These are phyloP conservation scores for Drosophila mulleri DNA, from an alignment of 2,888 invertebrate genomes.

Conservation along the genomic window DNA sequence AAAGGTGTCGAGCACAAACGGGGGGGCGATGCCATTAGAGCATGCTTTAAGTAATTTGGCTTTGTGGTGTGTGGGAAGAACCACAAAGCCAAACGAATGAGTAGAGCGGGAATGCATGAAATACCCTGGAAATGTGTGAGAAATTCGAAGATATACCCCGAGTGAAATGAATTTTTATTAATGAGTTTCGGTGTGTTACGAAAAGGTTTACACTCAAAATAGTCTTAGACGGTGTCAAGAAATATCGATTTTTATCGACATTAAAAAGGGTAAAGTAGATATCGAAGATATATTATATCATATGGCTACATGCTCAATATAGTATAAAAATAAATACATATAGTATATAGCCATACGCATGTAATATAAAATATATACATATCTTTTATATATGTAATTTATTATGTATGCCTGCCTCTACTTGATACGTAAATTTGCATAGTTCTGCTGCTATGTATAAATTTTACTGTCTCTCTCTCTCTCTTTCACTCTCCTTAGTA, in stretches of 20 bases:
- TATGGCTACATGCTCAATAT: not conserved
- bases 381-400: not conserved
- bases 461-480: no score
- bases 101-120: not conserved
- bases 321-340: no score
- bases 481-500: not conserved
- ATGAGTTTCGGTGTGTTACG: no score
- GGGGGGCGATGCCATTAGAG: slow-evolving; percentile 1
- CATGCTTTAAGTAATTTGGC: slow-evolving; percentile 33
- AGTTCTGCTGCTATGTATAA: not conserved
- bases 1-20: slow-evolving; percentile 36
- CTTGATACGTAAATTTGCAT: not conserved
- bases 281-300: not conserved
- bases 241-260: not conserved
- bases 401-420: not conserved
- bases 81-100: not conserved
- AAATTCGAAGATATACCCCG: not conserved
- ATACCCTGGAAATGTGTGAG: no score
- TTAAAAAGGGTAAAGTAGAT: not conserved
- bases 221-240: no score
- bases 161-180: no score
- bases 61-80: slow-evolving; percentile 26
- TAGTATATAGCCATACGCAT: no score
- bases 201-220: no score
- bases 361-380: no score